A percentile compares a stretch with the other conserved stretches of the same genome.
Conservation (phyloP, 2,888 invertebrate genomes). For the Pecten maximus region DNA sequence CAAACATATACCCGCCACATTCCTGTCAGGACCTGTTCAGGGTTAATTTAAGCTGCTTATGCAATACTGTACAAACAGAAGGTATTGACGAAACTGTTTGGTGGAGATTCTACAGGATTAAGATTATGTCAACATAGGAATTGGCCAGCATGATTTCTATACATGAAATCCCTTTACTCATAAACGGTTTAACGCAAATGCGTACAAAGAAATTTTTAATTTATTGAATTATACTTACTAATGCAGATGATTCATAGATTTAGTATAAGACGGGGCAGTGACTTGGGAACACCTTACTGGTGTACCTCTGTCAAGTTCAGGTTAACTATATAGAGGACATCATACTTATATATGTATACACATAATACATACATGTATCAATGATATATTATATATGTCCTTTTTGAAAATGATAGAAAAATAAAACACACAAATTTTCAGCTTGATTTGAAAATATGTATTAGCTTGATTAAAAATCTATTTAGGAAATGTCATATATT, state of each 20-base stretch:
- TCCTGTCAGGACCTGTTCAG: neutral
- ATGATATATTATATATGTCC: too few species aligned
- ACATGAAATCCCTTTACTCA: neutral
- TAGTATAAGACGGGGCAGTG: neutral
- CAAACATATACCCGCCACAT: conserved; percentile 11
- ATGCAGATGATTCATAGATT: neutral
- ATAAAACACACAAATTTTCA: too few species aligned
- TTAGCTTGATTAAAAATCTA: too few species aligned
- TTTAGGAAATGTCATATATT: too few species aligned
- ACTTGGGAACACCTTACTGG: neutral
- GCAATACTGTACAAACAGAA: neutral
- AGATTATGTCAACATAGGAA: conserved; percentile 25
- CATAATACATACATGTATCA: too few species aligned
- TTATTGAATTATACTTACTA: conserved; percentile 4
- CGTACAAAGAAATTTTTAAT: neutral
- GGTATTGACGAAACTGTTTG: neutral
- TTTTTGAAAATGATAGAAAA: too few species aligned
- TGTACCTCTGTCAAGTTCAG: too few species aligned
- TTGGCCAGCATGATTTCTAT: conserved; percentile 11
- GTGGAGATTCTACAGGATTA: neutral
- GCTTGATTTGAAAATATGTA: too few species aligned
- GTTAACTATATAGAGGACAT: too few species aligned
- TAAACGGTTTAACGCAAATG: neutral
- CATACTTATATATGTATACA: too few species aligned
- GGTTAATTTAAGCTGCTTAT: neutral